Conservation (phyloP, 1,140 invertebrate species). For the Euwallacea fornicatus region DNA sequence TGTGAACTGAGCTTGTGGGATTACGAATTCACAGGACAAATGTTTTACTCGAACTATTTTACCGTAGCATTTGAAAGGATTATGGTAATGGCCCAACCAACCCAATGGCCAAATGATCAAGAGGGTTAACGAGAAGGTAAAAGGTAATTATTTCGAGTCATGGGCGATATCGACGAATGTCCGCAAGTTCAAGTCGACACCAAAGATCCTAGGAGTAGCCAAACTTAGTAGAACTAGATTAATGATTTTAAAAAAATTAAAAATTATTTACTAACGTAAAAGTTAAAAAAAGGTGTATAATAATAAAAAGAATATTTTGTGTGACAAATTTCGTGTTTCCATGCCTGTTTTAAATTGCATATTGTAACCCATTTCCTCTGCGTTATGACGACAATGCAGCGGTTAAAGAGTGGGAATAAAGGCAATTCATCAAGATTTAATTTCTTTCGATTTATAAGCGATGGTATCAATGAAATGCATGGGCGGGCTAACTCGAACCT, state of each 20-base stretch:
- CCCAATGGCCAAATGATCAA: slow-evolving; percentile 12
- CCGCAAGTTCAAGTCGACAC: slow-evolving; percentile 56
- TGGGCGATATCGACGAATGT: slow-evolving; percentile 50
- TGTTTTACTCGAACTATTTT: too few relatives aligned
- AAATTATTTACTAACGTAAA: too few relatives aligned
- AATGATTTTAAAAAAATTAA: too few relatives aligned
- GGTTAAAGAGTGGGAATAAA: background rate
- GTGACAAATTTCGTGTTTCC: too few relatives aligned
- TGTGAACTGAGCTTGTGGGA: too few relatives aligned
- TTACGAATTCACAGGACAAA: too few relatives aligned
- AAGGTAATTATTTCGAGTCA: slow-evolving; percentile 47
- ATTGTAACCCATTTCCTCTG: too few relatives aligned
- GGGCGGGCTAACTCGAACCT: background rate
- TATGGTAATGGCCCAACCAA: slow-evolving; percentile 43
- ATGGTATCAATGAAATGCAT: slow-evolving; percentile 7
- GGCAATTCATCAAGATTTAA: slow-evolving; percentile 3
- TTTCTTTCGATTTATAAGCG: slow-evolving; percentile 2
- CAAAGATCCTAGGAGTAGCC: slow-evolving; percentile 55
- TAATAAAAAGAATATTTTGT: too few relatives aligned
- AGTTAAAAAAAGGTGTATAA: too few relatives aligned
- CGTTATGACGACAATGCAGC: too few relatives aligned
- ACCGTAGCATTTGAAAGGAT: slow-evolving; percentile 43
- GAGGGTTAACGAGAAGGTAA: slow-evolving; percentile 38
- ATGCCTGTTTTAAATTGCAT: too few relatives aligned
- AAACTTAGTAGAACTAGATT: slow-evolving; percentile 48